Base-by-base conservation (phyloP, 2,888 invertebrate species). In the Spodoptera picta region DNA sequence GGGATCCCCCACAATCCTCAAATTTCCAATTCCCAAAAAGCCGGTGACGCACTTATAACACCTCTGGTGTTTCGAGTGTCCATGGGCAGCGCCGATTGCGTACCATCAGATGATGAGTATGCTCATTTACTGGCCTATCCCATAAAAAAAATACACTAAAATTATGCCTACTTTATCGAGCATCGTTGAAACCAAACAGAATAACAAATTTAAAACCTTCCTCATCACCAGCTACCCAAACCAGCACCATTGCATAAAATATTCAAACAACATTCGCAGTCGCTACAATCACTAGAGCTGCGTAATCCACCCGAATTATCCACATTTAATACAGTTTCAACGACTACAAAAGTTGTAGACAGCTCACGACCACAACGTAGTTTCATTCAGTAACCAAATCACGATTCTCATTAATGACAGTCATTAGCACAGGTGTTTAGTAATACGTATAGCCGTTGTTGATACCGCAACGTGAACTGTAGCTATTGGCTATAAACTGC, bases 351-450 rank as follows among this genome's bases (percentile, higher is more conserved):
- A 78, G 50, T 78, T 60, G 72, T 57, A 67, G 78, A 77, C 75
- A 63, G 60, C 23, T 56, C 57, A 50, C 50, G 50, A 78, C 75
- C 75, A 24, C 75, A 69, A 49, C 50, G 45, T 48, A 56, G 75
- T 80, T 78, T 60, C 63, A 78, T 65, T 14, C 60, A 60, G 65
- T 64, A 75, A 73, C 65, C 79, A 75, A 78, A 80, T 78, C 75
- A 79, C 76, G 79, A 78, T 80, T 68, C 73, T 70, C 75, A 59
- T 75, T 73, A 78, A 69, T 73, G 69, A 67, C 69, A 62, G 50
- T 57, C 41, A 80, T 80, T 79, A 73, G 60, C 61, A 56, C 81
- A 80, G 81, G 81, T 79, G 70, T 75, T 80, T 78, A 80, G 79
- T 65, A 69, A 62, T 72, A 75, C 65, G 58, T 68, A 62, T 43